Evolutionary conservation across 92 coral and sea anemone genomes (phyloP), one percentile per base, ranked within the genome.

Genomic region (Phymanthus crucifer): DNA sequence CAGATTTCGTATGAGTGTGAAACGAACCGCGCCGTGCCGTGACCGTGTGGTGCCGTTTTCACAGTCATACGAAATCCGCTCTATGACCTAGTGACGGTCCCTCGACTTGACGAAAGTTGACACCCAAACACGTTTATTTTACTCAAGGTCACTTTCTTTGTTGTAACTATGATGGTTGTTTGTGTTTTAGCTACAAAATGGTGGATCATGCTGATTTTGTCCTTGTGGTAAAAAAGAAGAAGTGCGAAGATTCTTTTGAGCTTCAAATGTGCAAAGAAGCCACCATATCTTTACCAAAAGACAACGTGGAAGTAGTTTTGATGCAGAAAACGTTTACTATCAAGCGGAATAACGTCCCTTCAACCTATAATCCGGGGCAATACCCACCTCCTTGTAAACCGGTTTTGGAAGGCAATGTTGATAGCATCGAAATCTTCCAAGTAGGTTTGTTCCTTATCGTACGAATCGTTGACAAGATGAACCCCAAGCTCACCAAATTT

Each of bases 181-280:
- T 56, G n/a, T 33, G 11, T 70, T 71, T 64, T 31, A 82, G 86
- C 40, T 82, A 82, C 74, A 89, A 81, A 29, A 19, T 96, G 68
- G 85, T 96, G 86, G 85, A 89, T 40, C 81, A 80, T 32, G 68
- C 85, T 9, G 97, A 90, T 40, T 86, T 93, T 32, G 80, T 65
- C 32, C 77, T 96, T n/a, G 82, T 86, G 3, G 81, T 93, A 65
- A 88, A 82, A 40, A 93, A 96, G 81, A 85, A 83, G 48, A 90
- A 87, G 26, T 96, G 99, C 70, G 92, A 84, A 14, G 76, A 95
- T 70, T 90, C 96, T 13, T 84, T 93, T 35, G 99, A 93, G 78
- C 86, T 93, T 79, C 93, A 93, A 88, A 91, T 91, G 96, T 95
- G 99, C 81, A 95, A 93, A 43, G 96, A 94, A 73, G 93, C 87